phyloP scores from a whole-genome alignment of 2,797 vertebrate species.

The Argyrosomus regius region DNA sequence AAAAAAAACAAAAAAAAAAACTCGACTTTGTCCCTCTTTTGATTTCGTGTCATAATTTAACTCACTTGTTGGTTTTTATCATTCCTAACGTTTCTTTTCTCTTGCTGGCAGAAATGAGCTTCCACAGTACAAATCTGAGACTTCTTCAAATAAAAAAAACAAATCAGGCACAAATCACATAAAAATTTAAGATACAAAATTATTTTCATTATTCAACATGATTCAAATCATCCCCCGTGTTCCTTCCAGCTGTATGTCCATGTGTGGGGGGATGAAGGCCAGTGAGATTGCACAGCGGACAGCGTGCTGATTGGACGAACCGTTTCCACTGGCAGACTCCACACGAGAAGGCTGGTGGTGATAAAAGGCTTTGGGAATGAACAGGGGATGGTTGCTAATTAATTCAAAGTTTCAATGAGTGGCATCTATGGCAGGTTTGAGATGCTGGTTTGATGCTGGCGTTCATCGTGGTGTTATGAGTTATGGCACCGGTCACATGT shows the following conservation, averaged over 20 bases:
- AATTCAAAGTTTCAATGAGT: slow-evolving; percentile 2
- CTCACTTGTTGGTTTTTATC: background rate
- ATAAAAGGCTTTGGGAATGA: slow-evolving; percentile 20
- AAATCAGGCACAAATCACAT: slow-evolving; percentile 51
- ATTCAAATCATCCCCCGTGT: slow-evolving; percentile 3
- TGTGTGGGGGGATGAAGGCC: slow-evolving; percentile 31
- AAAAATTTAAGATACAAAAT: slow-evolving; percentile 50
- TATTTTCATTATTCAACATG: slow-evolving; percentile 33
- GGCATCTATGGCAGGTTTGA: slow-evolving; percentile 11
- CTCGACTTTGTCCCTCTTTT: background rate
- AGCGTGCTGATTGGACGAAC: slow-evolving; percentile 27
- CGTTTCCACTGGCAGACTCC: slow-evolving; percentile 3
- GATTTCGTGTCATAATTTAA: background rate
- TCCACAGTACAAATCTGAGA: slow-evolving; percentile 2
- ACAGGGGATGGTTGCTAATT: background rate
- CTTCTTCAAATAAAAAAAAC: slow-evolving; percentile 18
- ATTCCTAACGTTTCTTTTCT: background rate
- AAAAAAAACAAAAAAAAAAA: too few species aligned
- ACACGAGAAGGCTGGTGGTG: slow-evolving; percentile 48
- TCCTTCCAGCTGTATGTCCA: slow-evolving; percentile 37
- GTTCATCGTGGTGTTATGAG: slow-evolving; percentile 10
- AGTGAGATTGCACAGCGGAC: slow-evolving; percentile 30
- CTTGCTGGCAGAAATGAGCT: slow-evolving; percentile 25
- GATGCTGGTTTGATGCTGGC: slow-evolving; percentile 28
- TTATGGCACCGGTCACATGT: slow-evolving; percentile 39